A percentile compares a stretch with the other conserved stretches of the same genome.
Evolutionary conservation across 2,888 invertebrate species (phyloP).

Genomic region (Eudasyphora cyanicolor): DNA sequence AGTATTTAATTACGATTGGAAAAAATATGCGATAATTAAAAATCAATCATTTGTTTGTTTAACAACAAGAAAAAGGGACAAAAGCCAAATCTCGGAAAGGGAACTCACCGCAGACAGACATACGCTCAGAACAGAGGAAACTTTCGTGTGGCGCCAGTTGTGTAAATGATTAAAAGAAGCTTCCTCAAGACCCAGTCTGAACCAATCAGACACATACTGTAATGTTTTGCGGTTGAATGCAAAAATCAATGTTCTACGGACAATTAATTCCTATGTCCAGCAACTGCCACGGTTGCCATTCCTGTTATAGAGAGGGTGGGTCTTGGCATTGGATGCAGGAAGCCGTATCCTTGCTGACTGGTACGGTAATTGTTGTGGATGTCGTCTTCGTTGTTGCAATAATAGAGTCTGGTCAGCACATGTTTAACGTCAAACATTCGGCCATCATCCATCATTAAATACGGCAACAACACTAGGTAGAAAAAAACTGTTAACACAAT

Average conservation of each 20-base stretch:
- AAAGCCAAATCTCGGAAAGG: background rate
- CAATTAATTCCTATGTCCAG: slow-evolving; percentile 64
- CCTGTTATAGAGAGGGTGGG: slow-evolving; percentile 29
- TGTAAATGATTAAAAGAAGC: slow-evolving; percentile 23
- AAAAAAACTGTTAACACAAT: slow-evolving; percentile 49
- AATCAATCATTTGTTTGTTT: slow-evolving; percentile 66
- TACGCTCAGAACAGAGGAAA: background rate
- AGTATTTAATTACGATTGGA: slow-evolving; percentile 62
- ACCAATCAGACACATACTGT: slow-evolving; percentile 25
- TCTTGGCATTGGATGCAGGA: background rate
- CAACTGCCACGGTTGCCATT: slow-evolving; percentile 5
- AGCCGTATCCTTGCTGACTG: slow-evolving; percentile 45
- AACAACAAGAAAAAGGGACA: slow-evolving; percentile 10
- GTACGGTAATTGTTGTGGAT: slow-evolving; percentile 61
- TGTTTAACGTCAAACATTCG: slow-evolving; percentile 59
- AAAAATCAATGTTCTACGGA: slow-evolving; percentile 66
- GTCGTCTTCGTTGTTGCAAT: slow-evolving; percentile 52
- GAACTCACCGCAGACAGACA: slow-evolving; percentile 16
- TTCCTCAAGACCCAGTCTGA: slow-evolving; percentile 3
- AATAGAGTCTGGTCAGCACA: slow-evolving; percentile 62
- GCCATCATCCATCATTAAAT: slow-evolving; percentile 62
- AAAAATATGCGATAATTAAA: slow-evolving; percentile 67
- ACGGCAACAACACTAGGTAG: background rate
- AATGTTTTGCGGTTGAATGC: slow-evolving; percentile 55
- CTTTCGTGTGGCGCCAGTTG: slow-evolving; percentile 29